Base-by-base conservation (phyloP, 2,888 invertebrate genomes). In the Zaprionus obscuricornis region DNA sequence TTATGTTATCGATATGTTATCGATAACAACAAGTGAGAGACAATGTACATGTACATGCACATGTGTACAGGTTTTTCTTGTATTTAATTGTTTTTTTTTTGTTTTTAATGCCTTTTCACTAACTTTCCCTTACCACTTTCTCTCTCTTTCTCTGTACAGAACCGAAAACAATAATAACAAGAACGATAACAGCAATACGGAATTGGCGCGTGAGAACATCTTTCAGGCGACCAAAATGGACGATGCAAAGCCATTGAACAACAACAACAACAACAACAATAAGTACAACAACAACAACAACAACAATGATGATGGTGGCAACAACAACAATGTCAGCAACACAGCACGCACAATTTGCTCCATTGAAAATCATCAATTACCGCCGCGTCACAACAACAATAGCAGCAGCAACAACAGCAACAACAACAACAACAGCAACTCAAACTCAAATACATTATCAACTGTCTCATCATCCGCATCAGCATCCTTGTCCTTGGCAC, bases 161-260 rank as follows among this genome's bases (percentile, higher is more conserved):
- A 88, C 87, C 76, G 88, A 87, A 18, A 77, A 60, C 49, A 85
- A 83, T 68, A 81, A 7, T 84, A 56, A 58, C 57, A 36, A 39
- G 31, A 40, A 18, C 37, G 57, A 60, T 43, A 87, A 88, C 82
- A 84, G 47, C 59, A 34, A 50, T 59, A 51, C 43, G 39, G 77
- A 77, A 82, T 62, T 89, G 64, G 88, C 89, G 54, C 88, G 87
- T 76, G 90, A 90, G 72, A 90, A 89, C 67, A 87, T 89, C 57
- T 90, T 89, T 63, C 88, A 88, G 75, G n/a, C n/a, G n/a, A 83
- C 89, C 31, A 88, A 88, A 65, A 86, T 66, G 86, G 77, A 81
- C 66, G 73, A 83, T 37, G 73, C 81, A 34, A 88, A 85, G 56
- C 84, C 85, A 59, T 72, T 75, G 65, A 73, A 69, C 66, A 64